Evolutionary conservation across 1,140 invertebrate species (phyloP).

Genomic region (Galleria mellonella): DNA sequence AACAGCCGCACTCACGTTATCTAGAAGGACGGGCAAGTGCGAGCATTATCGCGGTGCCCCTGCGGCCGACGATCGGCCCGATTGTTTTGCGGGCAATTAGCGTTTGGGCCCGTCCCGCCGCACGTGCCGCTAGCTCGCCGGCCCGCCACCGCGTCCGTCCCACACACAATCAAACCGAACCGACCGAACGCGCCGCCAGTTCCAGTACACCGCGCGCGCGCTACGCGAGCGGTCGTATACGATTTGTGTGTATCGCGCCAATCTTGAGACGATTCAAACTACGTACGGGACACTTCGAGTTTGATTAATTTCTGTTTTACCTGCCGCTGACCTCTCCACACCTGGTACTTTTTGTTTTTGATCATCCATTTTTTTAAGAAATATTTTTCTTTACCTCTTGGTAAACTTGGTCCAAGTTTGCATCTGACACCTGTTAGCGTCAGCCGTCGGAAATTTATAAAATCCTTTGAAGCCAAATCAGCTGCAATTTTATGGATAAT

Average conservation of each 20-base stretch:
- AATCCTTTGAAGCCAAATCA: neutral
- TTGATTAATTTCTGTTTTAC: constrained; percentile 31
- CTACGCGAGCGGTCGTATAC: constrained; percentile 43
- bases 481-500: neutral
- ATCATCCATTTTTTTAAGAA: constrained; percentile 26
- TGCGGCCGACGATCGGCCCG: constrained; percentile 45
- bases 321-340: constrained; percentile 37
- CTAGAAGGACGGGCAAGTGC: constrained; percentile 37
- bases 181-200: constrained; percentile 18
- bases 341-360: constrained; percentile 31
- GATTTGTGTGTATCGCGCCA: constrained; percentile 15
- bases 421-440: constrained; percentile 33
- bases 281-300: constrained; percentile 14
- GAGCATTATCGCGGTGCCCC: constrained; percentile 41
- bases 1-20: constrained; percentile 18
- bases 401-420: constrained; percentile 1
- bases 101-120: constrained; percentile 39
- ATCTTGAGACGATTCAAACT: constrained; percentile 6
- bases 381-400: constrained; percentile 11
- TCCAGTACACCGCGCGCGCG: constrained; percentile 55
- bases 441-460: neutral
- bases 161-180: constrained; percentile 54
- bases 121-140: constrained; percentile 34
- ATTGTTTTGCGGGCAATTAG: constrained; percentile 72
- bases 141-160: constrained; percentile 17